Percentiles rank a stretch among this genome's conserved stretches.
Conservation (phyloP, 2,113 vertebrate species). For the Seriola dumerili region DNA sequence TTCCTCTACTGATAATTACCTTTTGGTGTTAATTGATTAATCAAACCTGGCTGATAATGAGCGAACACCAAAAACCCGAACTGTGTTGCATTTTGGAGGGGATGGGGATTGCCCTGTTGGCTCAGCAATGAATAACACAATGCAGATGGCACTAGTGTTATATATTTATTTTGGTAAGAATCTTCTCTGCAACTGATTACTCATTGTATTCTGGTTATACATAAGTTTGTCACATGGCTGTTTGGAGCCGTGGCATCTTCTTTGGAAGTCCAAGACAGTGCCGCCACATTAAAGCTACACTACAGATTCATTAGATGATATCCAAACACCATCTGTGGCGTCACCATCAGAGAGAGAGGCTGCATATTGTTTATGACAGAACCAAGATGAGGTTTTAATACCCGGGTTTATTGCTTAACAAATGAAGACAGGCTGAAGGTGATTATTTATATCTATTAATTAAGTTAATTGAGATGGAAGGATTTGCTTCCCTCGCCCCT, state of each 20-base stretch:
- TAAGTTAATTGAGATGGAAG: conserved; percentile 81
- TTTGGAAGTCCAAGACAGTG: conserved; percentile 50
- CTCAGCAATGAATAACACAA: conserved; percentile 68
- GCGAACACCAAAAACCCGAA: conserved; percentile 36
- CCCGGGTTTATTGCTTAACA: conserved; percentile 82
- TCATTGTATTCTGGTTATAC: conserved; percentile 61
- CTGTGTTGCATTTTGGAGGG: conserved; percentile 35
- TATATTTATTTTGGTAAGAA: conserved; percentile 54
- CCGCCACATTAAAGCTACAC: conserved; percentile 38
- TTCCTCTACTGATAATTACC: conserved; percentile 48
- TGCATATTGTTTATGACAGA: conserved; percentile 80
- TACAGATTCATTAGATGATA: conserved; percentile 58
- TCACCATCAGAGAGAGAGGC: conserved; percentile 46
- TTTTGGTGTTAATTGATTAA: conserved; percentile 64
- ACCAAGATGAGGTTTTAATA: conserved; percentile 80
- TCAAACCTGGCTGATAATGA: conserved; percentile 53
- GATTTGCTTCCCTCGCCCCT: conserved; percentile 71
- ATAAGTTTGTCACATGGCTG: conserved; percentile 68
- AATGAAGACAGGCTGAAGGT: conserved; percentile 82
- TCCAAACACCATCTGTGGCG: conserved; percentile 76
- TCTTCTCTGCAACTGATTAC: conserved; percentile 56
- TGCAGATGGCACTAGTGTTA: conserved; percentile 62
- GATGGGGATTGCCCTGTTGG: conserved; percentile 31
- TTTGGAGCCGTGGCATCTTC: conserved; percentile 43
- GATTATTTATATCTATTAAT: conserved; percentile 87